phyloP scores from a whole-genome alignment of 2,113 vertebrate genomes.

The Excalfactoria chinensis region DNA sequence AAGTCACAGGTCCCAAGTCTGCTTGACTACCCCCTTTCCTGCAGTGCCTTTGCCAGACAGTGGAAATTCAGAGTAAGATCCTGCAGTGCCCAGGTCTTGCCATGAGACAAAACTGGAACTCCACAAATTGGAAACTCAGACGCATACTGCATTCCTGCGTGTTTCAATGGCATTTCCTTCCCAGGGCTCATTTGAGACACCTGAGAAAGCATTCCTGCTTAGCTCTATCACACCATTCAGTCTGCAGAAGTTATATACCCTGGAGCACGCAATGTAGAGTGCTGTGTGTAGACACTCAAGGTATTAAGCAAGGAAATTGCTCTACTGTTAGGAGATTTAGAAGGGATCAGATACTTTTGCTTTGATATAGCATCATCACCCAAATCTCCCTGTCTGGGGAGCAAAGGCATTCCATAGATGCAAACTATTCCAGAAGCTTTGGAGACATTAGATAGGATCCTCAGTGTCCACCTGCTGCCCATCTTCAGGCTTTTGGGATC shows the following conservation, averaged over 20 bases:
- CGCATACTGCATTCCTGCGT: neutral
- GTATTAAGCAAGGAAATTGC: neutral
- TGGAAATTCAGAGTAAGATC: neutral
- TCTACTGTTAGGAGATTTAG: neutral
- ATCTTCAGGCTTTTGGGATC: neutral
- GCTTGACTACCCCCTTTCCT: neutral
- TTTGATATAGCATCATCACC: neutral
- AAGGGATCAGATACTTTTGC: neutral
- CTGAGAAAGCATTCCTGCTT: neutral
- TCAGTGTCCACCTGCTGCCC: neutral
- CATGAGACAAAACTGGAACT: neutral
- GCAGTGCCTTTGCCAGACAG: neutral
- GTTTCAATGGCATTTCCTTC: neutral
- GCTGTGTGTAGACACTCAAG: neutral
- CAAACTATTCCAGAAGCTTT: neutral
- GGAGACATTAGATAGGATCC: neutral
- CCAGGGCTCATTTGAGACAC: neutral
- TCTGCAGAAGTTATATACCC: neutral
- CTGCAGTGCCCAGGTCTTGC: neutral
- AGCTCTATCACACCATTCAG: neutral
- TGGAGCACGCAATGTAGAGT: neutral
- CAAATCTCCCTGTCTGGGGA: neutral
- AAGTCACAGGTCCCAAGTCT: neutral
- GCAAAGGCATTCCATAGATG: neutral
- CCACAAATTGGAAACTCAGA: constrained; percentile 1